These are phyloP conservation scores for Artibeus lituratus DNA, from an alignment of 2,797 vertebrate genomes.

Conservation along the genomic window DNA sequence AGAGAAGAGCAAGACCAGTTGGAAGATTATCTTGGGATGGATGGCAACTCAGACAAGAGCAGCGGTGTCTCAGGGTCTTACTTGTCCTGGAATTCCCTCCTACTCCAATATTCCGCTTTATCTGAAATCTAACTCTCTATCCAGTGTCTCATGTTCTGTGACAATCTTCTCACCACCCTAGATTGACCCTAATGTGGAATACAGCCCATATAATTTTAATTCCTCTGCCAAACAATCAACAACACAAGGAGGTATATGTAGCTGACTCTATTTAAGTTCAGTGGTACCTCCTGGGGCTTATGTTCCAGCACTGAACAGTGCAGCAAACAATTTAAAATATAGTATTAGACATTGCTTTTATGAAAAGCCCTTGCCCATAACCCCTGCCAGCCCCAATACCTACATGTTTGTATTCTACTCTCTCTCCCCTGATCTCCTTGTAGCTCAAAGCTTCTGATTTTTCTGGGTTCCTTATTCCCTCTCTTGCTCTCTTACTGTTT, in stretches of 20 bases:
- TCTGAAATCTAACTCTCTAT: background rate
- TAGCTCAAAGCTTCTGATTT: background rate
- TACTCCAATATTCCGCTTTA: background rate
- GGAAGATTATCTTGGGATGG: background rate
- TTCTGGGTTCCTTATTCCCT: background rate
- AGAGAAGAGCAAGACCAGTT: background rate
- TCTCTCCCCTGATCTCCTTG: background rate
- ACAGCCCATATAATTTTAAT: background rate
- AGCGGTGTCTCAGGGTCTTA: rapidly evolving
- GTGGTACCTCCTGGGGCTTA: background rate
- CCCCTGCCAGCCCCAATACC: background rate
- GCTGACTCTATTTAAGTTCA: background rate
- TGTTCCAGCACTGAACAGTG: background rate
- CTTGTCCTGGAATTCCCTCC: background rate
- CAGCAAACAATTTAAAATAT: background rate
- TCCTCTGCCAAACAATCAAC: background rate
- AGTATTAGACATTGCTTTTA: background rate
- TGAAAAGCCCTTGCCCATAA: background rate
- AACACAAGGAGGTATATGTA: background rate
- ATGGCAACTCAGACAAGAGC: background rate
- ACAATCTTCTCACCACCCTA: background rate
- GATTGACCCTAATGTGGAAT: background rate
- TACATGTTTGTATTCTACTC: background rate
- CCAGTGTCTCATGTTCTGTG: background rate
- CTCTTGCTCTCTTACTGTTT: background rate